Conservation (phyloP, 1,140 invertebrate genomes). For the Heliconius melpomene region DNA sequence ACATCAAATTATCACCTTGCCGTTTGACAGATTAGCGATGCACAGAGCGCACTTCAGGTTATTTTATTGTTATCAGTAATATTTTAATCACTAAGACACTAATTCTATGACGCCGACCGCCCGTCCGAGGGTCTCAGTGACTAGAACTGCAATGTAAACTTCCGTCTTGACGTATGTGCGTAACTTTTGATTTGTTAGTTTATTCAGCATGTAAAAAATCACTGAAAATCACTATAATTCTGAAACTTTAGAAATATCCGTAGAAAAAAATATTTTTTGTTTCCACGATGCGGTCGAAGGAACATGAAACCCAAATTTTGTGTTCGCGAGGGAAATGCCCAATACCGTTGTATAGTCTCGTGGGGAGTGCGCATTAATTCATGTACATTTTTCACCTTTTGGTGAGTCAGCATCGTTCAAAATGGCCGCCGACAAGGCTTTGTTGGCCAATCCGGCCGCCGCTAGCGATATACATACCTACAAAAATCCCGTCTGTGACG, state of each 20-base stretch:
- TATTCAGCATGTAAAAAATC: constrained; percentile 20
- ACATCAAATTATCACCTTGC: constrained; percentile 61
- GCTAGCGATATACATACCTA: constrained; percentile 75
- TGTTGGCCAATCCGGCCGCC: constrained; percentile 74
- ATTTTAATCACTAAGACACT: constrained; percentile 36
- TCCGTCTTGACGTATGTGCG: constrained; percentile 52
- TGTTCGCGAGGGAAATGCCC: constrained; percentile 81
- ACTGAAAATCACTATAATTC: constrained; percentile 21
- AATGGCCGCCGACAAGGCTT: constrained; percentile 79
- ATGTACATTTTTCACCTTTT: constrained; percentile 81
- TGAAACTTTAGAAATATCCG: constrained; percentile 13
- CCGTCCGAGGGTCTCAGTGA: constrained; percentile 42
- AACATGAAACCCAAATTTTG: constrained; percentile 80
- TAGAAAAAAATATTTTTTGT: constrained; percentile 48
- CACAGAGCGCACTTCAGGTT: constrained; percentile 39
- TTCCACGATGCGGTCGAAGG: constrained; percentile 62
- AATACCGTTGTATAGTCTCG: constrained; percentile 81
- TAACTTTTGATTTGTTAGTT: constrained; percentile 35
- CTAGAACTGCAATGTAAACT: constrained; percentile 48
- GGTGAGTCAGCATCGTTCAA: constrained; percentile 81
- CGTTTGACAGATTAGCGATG: constrained; percentile 63
- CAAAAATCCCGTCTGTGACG: constrained; percentile 75
- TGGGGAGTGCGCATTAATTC: constrained; percentile 77
- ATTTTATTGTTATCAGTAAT: constrained; percentile 40
- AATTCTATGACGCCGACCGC: constrained; percentile 39